phyloP scores from a whole-genome alignment of 1,140 invertebrate genomes.

The Hylaeus volcanicus region DNA sequence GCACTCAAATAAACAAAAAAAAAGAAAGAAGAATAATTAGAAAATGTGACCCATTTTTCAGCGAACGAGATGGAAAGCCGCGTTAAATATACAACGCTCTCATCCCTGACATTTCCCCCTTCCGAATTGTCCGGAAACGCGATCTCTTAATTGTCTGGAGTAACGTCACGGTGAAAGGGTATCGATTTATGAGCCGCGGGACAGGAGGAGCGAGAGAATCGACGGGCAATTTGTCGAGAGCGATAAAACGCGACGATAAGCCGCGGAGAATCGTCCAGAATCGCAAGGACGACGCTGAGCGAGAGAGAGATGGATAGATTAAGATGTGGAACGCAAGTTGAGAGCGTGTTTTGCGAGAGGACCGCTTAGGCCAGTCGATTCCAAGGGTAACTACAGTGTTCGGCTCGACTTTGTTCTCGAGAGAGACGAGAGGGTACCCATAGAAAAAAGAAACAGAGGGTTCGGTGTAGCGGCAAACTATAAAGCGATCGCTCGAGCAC shows the following conservation, averaged over 20 bases:
- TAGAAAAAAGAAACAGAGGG: no score
- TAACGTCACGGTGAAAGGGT: neutral
- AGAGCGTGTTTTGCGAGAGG: constrained; percentile 9
- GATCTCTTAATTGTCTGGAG: neutral
- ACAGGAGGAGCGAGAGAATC: neutral
- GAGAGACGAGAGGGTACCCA: no score
- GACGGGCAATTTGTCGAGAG: constrained; percentile 10
- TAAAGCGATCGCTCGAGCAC: no score
- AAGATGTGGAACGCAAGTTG: constrained; percentile 32
- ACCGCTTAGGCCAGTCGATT: neutral
- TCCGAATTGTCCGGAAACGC: neutral
- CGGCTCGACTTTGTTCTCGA: no score
- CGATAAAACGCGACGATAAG: constrained; percentile 26
- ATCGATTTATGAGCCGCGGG: neutral
- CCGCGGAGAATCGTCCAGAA: constrained; percentile 17
- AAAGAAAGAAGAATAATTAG: no score
- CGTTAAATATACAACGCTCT: neutral
- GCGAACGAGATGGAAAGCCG: no score
- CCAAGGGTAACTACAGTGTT: constrained; percentile 10
- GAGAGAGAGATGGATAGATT: constrained; percentile 30
- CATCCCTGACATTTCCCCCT: no score
- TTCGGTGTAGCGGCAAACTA: no score
- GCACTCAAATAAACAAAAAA: no score
- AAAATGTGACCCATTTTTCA: no score
- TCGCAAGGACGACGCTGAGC: constrained; percentile 23